Evolutionary conservation across 1,140 invertebrate species (phyloP), one percentile per base, ranked within the genome.

Genomic region (Formica selysi): DNA sequence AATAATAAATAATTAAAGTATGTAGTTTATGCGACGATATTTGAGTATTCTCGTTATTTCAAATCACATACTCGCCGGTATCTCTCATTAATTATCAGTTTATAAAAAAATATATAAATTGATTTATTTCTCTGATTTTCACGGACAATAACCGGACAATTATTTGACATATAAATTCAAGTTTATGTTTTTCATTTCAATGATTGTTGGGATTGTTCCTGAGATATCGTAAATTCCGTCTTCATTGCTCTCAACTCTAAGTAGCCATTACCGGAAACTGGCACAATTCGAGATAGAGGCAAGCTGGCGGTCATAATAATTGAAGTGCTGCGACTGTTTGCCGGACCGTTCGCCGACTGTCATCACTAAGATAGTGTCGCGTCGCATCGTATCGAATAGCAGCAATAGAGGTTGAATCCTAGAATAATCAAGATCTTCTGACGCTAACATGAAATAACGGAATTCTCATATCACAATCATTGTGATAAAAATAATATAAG

Each of bases 341-440:
- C n/a, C 10, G 36, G 36, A 71, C 36, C 19, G 10, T 71, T 81
- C 67, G 51, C 67, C 54, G 71, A 81, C 67, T 73, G 54, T 81
- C 79, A 81, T 73, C 79, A 62, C 67, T 73, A 44, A 73, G 79
- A 81, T 81, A 81, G 38, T 51, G 48, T 48, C 61, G 51, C 16
- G 8, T 48, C 3, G 22, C 36, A 22, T 41, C 22, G 51, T 73
- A 62, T 73, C 51, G 67, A 59, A 81, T 44, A 19, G 32, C 36
- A 3, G 38, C 13, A 71, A 57, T 57, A 26, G 64, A 29, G 19
- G 32, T 80, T 44, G 19, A 32, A 6, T 80, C 32, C 36, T n/a
- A n/a, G 36, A 19, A 73, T 71, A 44, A 41, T 71, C 19, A 73
- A 16, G 26, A 48, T 29, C 10, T 22, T 57, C 13, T 22, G 7